phyloP scores from a whole-genome alignment of 37 sponge, comb jelly and placozoan genomes.

The Spongia lamella region DNA sequence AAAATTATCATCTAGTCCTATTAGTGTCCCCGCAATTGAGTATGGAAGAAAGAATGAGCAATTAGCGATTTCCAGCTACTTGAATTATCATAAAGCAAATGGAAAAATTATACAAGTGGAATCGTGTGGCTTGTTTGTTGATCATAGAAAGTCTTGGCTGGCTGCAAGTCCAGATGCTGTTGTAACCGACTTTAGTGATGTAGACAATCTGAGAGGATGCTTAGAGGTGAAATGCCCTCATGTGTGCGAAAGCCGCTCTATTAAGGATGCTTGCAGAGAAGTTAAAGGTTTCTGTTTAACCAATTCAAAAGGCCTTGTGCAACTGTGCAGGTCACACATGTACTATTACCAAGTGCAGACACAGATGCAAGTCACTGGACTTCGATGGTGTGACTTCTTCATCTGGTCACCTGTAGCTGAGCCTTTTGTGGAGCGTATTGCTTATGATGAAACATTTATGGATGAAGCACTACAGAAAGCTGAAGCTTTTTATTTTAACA shows the following conservation, averaged over 20 bases:
- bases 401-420: constrained; percentile 15
- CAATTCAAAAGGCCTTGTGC: background rate
- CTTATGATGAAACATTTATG: constrained; percentile 2
- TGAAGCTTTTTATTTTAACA: constrained; percentile 4
- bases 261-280: background rate
- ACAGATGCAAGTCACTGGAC: background rate
- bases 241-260: background rate
- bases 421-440: background rate
- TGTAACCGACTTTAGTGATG: too few species aligned
- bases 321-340: background rate
- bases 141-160: too few species aligned
- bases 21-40: too few species aligned
- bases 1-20: too few species aligned
- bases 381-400: background rate
- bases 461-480: background rate
- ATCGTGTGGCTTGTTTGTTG: too few species aligned
- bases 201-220: too few species aligned
- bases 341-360: constrained; percentile 25
- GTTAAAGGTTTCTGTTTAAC: background rate
- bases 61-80: too few species aligned
- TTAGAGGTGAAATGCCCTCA: too few species aligned
- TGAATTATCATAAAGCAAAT: too few species aligned
- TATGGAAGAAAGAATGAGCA: too few species aligned
- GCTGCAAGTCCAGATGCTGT: too few species aligned
- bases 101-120: too few species aligned